phyloP scores from a whole-genome alignment of 2,797 vertebrate species.

The Danio kyathit region DNA sequence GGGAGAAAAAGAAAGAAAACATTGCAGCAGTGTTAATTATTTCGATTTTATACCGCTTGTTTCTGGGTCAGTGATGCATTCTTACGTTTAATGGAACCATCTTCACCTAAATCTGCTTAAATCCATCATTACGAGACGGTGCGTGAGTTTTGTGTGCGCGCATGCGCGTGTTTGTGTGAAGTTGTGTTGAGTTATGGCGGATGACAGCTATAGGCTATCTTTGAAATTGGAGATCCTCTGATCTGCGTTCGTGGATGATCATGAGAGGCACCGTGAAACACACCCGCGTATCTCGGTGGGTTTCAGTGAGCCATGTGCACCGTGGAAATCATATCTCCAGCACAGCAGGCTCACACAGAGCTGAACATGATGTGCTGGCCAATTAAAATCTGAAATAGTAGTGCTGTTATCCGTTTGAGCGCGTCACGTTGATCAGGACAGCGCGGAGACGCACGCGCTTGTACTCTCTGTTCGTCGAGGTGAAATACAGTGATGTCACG shows the following conservation, averaged over 20 bases:
- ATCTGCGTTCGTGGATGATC: constrained; percentile 8
- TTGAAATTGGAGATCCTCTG: constrained; percentile 31
- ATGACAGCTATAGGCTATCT: constrained; percentile 3
- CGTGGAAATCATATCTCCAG: constrained; percentile 23
- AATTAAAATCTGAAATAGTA: constrained; percentile 41
- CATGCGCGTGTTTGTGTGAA: not conserved
- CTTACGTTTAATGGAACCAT: constrained; percentile 53
- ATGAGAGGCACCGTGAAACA: constrained; percentile 7
- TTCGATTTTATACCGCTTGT: constrained; percentile 64
- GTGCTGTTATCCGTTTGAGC: constrained; percentile 11
- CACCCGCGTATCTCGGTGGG: not conserved
- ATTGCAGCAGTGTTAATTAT: constrained; percentile 71
- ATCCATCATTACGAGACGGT: constrained; percentile 45
- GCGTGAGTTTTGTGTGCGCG: not conserved
- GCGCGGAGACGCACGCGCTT: no score
- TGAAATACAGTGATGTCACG: not conserved
- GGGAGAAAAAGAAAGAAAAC: constrained; percentile 56
- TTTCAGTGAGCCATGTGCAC: not conserved
- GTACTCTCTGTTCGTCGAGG: not conserved
- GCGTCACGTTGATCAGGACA: constrained; percentile 8
- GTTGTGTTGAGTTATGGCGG: constrained; percentile 9
- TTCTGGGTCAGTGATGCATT: constrained; percentile 68
- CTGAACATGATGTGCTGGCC: constrained; percentile 22
- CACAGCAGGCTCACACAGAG: constrained; percentile 13
- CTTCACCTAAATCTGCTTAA: constrained; percentile 55